Evolutionary conservation across 1,140 invertebrate species (phyloP), one percentile per base, ranked within the genome.

Genomic region (Zaprionus kolodkinae): DNA sequence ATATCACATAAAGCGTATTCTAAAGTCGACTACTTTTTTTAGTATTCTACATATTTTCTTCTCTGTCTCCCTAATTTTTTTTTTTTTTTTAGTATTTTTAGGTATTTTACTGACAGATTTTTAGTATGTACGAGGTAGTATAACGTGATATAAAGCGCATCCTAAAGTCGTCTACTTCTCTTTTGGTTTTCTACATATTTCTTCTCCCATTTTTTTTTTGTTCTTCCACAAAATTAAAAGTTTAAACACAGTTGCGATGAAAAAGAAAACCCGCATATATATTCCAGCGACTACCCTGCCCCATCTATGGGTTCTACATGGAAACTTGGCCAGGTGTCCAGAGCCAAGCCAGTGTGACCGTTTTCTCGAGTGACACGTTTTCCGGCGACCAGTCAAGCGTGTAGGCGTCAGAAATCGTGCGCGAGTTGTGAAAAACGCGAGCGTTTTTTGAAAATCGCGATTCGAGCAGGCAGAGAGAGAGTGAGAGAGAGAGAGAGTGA

Each of bases 391-490:
- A 78, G 65, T 76, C 63, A 60, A 35, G 66, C 83, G 78, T 73
- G 68, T 76, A 86, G 83, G 83, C 81, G 83, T 86, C 69, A 79
- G 69, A 79, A 86, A 77, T 86, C 86, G 83, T 78, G 78, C 78
- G 56, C 72, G 66, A 74, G 59, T 56, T 74, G 57, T 61, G 48
- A 43, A 62, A 70, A 70, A 43, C 50, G 78, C 78, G 56, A 66
- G 66, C 68, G 57, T 48, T 69, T 52, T 61, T 30, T 5, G 63
- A 61, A 62, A 62, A 56, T 36, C 69, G 55, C 70, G 27, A 1
- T 27, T 4, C 25, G 25, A 27, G 25, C 1, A 4, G 2, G 65
- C n/a, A n/a, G n/a, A n/a, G n/a, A n/a, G n/a, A n/a, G n/a, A n/a
- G n/a, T n/a, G n/a, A n/a, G n/a, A n/a, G n/a, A n/a, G n/a, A n/a